A percentile compares a stretch with the other conserved stretches of the same genome.
Evolutionary conservation across 2,113 vertebrate species (phyloP).

Genomic region (Ploceus nigricollis): DNA sequence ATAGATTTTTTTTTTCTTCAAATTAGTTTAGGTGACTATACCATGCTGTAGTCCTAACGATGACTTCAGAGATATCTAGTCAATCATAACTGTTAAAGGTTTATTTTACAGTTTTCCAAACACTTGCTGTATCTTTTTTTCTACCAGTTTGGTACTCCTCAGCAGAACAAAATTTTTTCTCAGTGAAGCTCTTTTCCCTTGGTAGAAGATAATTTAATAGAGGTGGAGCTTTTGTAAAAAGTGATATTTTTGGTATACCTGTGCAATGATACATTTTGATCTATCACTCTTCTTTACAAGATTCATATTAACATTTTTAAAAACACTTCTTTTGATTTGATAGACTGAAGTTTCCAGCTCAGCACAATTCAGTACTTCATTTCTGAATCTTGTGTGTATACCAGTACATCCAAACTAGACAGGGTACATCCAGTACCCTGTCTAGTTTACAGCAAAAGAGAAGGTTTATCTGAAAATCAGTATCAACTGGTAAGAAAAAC

Average conservation of each 20-base stretch:
- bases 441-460: not conserved
- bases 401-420: no score
- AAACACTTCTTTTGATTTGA: not conserved
- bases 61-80: not conserved
- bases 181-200: not conserved
- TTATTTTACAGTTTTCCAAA: not conserved
- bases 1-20: not conserved
- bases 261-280: not conserved
- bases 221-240: not conserved
- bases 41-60: not conserved
- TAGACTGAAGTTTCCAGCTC: not conserved
- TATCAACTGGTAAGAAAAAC: not conserved
- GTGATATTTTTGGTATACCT: not conserved
- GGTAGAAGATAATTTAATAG: not conserved
- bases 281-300: not conserved
- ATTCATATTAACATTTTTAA: not conserved
- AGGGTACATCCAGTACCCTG: fast-evolving
- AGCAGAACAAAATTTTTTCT: not conserved
- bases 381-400: not conserved
- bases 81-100: not conserved
- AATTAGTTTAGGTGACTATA: not conserved
- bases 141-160: not conserved
- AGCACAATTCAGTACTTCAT: not conserved
- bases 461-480: not conserved
- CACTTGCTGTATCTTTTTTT: not conserved